These are phyloP conservation scores for Vireo griseus DNA, from an alignment of 2,797 vertebrate genomes.

Conservation along the genomic window DNA sequence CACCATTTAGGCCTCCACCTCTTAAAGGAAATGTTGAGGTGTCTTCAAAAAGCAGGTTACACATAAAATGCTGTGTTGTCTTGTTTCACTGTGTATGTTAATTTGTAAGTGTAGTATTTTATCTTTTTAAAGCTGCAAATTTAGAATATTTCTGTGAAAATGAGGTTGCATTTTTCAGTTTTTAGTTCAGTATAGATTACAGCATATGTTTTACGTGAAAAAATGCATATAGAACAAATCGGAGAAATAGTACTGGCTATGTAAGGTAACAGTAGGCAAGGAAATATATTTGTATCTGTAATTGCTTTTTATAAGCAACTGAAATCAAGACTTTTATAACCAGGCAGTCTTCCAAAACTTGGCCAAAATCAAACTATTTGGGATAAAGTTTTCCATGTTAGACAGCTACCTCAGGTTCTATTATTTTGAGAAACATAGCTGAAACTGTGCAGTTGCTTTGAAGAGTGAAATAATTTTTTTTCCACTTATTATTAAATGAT, in stretches of 20 bases:
- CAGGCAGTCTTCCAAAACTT: neutral
- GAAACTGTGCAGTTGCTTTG: neutral
- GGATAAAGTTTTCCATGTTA: neutral
- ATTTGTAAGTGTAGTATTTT: neutral
- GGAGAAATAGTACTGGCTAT: neutral
- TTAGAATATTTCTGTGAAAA: neutral
- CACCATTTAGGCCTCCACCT: neutral
- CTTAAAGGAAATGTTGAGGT: neutral
- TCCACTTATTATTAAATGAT: neutral
- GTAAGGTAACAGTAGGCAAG: neutral
- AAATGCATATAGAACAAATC: neutral
- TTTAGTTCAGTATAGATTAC: neutral
- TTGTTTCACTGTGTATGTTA: neutral
- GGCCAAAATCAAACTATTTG: neutral
- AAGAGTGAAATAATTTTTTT: neutral
- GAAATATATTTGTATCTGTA: neutral
- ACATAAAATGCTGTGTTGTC: neutral
- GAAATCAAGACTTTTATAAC: neutral
- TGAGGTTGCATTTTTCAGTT: neutral
- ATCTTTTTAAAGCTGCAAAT: neutral
- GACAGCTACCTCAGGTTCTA: neutral
- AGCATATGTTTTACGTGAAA: neutral
- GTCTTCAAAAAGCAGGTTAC: neutral
- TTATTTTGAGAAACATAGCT: neutral
- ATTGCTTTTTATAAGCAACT: neutral